Conservation (phyloP, 2,888 invertebrate genomes). For the Dasysyrphus albostriatus region DNA sequence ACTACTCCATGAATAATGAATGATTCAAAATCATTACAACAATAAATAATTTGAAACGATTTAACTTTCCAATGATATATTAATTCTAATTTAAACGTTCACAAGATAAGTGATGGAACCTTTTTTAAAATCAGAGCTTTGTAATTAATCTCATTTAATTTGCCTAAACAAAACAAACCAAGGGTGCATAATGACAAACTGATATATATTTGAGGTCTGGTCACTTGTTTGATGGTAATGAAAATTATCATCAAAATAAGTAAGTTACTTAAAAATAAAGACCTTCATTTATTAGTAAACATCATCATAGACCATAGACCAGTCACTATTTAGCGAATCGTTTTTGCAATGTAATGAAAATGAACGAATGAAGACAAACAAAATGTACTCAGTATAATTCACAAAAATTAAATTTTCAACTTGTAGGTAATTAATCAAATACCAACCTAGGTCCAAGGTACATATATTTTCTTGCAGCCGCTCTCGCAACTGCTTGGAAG, state of each 20-base stretch:
- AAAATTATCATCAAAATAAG: conserved; percentile 40
- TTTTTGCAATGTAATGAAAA: background rate
- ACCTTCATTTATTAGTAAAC: conserved; percentile 30
- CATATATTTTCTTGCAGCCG: background rate
- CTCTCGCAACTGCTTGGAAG: background rate
- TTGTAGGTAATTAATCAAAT: conserved; percentile 4
- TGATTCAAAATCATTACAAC: background rate
- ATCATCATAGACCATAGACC: conserved; percentile 22
- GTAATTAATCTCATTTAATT: conserved; percentile 75
- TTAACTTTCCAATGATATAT: background rate
- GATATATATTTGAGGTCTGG: conserved; percentile 42
- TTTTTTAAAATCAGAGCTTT: conserved; percentile 45
- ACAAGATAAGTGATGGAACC: conserved; percentile 34
- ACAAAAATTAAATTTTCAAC: background rate
- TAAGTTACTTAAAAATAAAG: conserved; percentile 47
- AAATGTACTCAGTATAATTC: background rate
- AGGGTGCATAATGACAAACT: conserved; percentile 68
- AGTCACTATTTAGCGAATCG: background rate
- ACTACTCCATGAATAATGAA: background rate
- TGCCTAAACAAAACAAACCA: conserved; percentile 34
- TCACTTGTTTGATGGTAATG: conserved; percentile 45
- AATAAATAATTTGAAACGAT: background rate
- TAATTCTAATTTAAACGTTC: background rate
- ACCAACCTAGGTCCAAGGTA: background rate
- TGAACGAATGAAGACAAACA: background rate